Base-by-base conservation (phyloP, 2,888 invertebrate species). In the Chrysodeixis includens region DNA sequence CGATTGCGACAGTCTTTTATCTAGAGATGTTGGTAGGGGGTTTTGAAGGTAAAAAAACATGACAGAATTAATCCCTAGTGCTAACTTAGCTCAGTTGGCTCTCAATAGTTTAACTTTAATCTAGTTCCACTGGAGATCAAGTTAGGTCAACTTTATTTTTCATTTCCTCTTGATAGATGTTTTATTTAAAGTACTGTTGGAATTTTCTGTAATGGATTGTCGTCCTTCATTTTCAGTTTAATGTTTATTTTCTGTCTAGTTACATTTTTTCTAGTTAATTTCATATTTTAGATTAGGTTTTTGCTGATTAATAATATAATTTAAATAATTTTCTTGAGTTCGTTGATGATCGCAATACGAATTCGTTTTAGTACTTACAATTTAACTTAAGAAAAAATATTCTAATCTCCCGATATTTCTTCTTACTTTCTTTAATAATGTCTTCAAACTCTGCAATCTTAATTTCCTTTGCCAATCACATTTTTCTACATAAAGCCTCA, bases 81-180 rank as follows among this genome's bases (percentile, higher is more conserved):
- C 78, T 71, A 83, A 86, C 87, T 87, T 86, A 88, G 83, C 85
- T 86, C 79, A 88, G 88, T 87, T 88, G 86, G 86, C 85, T 88
- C 83, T 82, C 83, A 78, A 82, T 83, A 84, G 87, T 81, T 86
- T 83, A 88, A 87, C 84, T 89, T 88, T 88, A 89, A 90, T 88
- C 88, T 86, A 84, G 86, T 86, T 86, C 80, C 83, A 84, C 86
- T 85, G 79, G 80, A 86, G 86, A 88, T 89, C 84, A 85, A 84
- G 83, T 83, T 83, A 83, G 83, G 85, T 87, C 82, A 84, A 86
- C 81, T 84, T 85, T 86, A 84, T 86, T 86, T 90, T 88, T 88
- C 69, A 86, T 88, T 88, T 85, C 83, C 82, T 74, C 77, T 73
- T 75, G 56, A 62, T 71, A 54, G 12, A 57, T 74, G 59, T 71